phyloP scores from a whole-genome alignment of 2,113 vertebrate species.

The Isichthys henryi region DNA sequence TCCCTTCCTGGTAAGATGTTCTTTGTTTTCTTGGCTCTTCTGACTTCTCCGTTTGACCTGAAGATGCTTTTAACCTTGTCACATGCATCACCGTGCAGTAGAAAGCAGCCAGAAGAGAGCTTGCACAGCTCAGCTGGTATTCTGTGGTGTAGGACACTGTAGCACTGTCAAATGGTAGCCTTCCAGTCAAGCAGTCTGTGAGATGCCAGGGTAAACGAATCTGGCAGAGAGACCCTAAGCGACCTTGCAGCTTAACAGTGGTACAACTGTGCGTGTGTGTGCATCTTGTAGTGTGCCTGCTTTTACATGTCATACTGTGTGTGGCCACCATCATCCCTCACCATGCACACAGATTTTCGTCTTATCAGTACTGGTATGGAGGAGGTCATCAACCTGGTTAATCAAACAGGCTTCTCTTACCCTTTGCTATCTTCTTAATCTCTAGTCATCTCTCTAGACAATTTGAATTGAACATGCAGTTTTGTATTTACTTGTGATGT shows the following conservation, averaged over 20 bases:
- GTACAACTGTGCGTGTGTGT: neutral
- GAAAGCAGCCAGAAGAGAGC: neutral
- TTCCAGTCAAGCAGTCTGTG: neutral
- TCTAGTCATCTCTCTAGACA: neutral
- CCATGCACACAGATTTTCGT: neutral
- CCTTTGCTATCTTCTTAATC: neutral
- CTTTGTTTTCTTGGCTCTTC: slow-evolving; percentile 14
- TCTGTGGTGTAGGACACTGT: neutral
- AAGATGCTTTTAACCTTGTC: neutral
- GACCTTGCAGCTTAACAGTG: neutral
- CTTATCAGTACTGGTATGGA: neutral
- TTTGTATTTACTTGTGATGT: slow-evolving; percentile 9
- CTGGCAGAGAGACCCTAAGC: neutral
- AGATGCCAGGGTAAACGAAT: neutral
- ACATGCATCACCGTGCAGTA: neutral
- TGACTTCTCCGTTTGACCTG: neutral
- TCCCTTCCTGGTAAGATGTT: neutral
- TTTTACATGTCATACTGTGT: neutral
- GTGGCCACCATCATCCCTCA: neutral
- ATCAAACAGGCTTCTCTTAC: neutral
- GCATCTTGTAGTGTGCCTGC: slow-evolving; percentile 16
- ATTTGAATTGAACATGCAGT: neutral
- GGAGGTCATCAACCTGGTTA: neutral
- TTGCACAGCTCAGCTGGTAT: neutral
- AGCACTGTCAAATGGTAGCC: neutral